phyloP scores from a whole-genome alignment of 1,140 invertebrate genomes.

The Trichoplusia ni region DNA sequence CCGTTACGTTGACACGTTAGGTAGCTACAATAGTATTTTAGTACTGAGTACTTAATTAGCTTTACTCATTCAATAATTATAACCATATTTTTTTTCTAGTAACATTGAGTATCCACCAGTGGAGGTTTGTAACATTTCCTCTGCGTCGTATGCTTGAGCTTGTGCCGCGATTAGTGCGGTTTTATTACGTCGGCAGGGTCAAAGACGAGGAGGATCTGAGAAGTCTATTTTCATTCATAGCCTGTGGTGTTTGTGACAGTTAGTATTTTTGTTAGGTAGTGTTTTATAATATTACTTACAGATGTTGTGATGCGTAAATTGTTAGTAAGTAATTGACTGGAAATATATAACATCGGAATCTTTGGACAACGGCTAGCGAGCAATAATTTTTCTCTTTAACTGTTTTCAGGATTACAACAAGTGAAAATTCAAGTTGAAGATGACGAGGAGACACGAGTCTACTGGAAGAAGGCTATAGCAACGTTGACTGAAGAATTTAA shows the following conservation, averaged over 20 bases:
- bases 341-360: too few species aligned
- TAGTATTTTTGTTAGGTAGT: slow-evolving; percentile 24
- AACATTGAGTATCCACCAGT: slow-evolving; percentile 62
- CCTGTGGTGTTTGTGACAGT: slow-evolving; percentile 65
- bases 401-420: slow-evolving; percentile 61
- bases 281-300: background rate
- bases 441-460: slow-evolving; percentile 39
- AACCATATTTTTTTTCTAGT: slow-evolving; percentile 38
- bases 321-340: too few species aligned
- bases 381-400: too few species aligned
- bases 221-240: slow-evolving; percentile 48
- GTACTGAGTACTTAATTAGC: background rate
- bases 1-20: slow-evolving; percentile 49
- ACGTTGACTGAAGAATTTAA: slow-evolving; percentile 47
- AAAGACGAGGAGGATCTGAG: slow-evolving; percentile 48
- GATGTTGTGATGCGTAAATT: background rate
- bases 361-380: too few species aligned
- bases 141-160: slow-evolving; percentile 55
- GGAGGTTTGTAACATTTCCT: slow-evolving; percentile 52
- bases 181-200: slow-evolving; percentile 51
- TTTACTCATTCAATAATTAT: background rate
- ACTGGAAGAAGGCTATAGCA: slow-evolving; percentile 43
- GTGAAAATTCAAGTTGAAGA: slow-evolving; percentile 62
- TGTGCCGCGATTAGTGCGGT: slow-evolving; percentile 54
- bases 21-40: too few species aligned